phyloP scores from a whole-genome alignment of 2,797 vertebrate species.

The Parauchenoglanis punctatus region DNA sequence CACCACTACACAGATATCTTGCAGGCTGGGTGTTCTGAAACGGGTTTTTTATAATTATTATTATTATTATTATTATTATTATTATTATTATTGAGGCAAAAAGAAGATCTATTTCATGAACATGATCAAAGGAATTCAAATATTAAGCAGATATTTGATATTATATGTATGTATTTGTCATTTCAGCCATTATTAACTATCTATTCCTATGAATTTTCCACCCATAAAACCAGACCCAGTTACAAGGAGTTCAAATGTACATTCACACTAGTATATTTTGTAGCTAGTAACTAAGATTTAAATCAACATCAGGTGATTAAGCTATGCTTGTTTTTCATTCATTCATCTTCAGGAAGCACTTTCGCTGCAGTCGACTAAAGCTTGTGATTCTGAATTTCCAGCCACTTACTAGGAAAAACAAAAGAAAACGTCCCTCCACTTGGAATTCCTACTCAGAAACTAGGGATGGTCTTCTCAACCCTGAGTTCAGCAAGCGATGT shows the following conservation, averaged over 20 bases:
- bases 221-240: no score
- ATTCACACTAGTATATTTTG: background rate
- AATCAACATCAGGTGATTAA: background rate
- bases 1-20: background rate
- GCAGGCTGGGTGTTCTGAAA: background rate
- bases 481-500: background rate
- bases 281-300: background rate
- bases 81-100: background rate
- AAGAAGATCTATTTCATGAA: background rate
- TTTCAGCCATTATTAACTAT: no score
- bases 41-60: background rate
- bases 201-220: no score
- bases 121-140: background rate
- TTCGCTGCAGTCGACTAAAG: background rate
- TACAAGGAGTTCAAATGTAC: background rate
- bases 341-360: background rate
- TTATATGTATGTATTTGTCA: background rate
- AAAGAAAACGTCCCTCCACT: background rate
- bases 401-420: background rate
- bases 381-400: background rate
- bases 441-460: no score
- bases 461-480: background rate
- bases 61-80: background rate
- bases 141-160: background rate
- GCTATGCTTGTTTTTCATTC: background rate